These are phyloP conservation scores for Panorpa germanica DNA, from an alignment of 2,888 invertebrate species.

Conservation along the genomic window DNA sequence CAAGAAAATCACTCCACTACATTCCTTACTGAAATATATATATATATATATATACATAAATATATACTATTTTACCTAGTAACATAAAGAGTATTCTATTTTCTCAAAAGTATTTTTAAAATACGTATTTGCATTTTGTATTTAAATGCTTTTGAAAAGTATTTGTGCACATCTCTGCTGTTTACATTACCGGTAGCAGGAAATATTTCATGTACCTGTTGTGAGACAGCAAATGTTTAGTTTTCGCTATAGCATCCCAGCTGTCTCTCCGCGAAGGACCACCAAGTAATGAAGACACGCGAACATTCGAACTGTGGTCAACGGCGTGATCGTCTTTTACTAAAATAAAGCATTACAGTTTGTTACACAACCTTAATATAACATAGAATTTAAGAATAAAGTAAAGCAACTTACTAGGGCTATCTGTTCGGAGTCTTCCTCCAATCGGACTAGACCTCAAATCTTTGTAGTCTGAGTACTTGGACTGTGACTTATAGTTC, in stretches of 20 bases:
- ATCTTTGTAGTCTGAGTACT: slow-evolving; percentile 24
- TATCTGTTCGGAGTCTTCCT: slow-evolving; percentile 32
- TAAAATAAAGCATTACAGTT: background rate
- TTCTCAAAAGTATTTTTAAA: too few species aligned
- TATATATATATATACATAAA: too few species aligned
- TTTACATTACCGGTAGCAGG: background rate
- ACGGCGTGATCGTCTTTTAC: slow-evolving; percentile 18
- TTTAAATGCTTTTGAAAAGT: too few species aligned
- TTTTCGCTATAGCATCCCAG: slow-evolving; percentile 69
- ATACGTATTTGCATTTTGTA: too few species aligned
- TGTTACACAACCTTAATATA: background rate
- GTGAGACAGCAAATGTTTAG: slow-evolving; percentile 47
- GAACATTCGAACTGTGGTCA: slow-evolving; percentile 34
- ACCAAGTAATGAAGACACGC: slow-evolving; percentile 37
- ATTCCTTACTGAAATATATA: too few species aligned
- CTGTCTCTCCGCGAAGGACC: slow-evolving; percentile 46
- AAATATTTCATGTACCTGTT: slow-evolving; percentile 21
- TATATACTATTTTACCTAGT: too few species aligned
- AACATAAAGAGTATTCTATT: too few species aligned
- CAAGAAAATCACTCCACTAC: too few species aligned
- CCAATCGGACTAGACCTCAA: slow-evolving; percentile 31
- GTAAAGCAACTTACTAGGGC: too few species aligned
- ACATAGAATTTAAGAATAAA: too few species aligned
- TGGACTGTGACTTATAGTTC: slow-evolving; percentile 28
- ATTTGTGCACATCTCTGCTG: too few species aligned